Percentiles rank a stretch among this genome's conserved stretches.
Evolutionary conservation across 2,113 vertebrate species (phyloP).

Genomic region (Engystomops pustulosus): DNA sequence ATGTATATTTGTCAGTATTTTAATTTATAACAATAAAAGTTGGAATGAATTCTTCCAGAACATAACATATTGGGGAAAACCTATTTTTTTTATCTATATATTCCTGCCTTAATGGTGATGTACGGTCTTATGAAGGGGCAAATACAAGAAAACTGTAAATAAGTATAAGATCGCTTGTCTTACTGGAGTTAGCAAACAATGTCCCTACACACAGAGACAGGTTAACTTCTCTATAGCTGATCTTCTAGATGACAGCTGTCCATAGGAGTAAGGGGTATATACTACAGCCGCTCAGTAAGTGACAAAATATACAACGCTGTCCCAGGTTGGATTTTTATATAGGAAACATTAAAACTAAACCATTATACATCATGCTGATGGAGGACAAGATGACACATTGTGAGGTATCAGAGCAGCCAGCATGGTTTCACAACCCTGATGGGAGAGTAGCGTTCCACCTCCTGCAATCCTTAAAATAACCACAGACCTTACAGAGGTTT

Average conservation of each 20-base stretch:
- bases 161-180: neutral
- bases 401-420: slow-evolving; percentile 30
- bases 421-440: neutral
- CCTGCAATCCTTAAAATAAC: neutral
- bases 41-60: neutral
- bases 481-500: neutral
- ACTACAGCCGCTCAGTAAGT: neutral
- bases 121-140: neutral
- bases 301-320: neutral
- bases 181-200: neutral
- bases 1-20: slow-evolving; percentile 13
- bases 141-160: slow-evolving; percentile 16
- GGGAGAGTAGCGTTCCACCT: slow-evolving; percentile 6
- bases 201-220: neutral
- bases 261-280: neutral
- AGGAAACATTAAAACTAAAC: neutral
- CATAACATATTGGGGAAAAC: neutral
- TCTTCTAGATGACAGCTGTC: neutral
- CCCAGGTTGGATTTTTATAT: neutral
- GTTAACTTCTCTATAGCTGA: neutral
- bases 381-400: neutral
- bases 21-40: neutral
- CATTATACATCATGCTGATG: neutral
- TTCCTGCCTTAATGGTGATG: neutral
- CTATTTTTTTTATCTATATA: no score